Percentiles rank a stretch among this genome's conserved stretches.
Conservation (phyloP, 2,113 vertebrate genomes). For the Lophius piscatorius region DNA sequence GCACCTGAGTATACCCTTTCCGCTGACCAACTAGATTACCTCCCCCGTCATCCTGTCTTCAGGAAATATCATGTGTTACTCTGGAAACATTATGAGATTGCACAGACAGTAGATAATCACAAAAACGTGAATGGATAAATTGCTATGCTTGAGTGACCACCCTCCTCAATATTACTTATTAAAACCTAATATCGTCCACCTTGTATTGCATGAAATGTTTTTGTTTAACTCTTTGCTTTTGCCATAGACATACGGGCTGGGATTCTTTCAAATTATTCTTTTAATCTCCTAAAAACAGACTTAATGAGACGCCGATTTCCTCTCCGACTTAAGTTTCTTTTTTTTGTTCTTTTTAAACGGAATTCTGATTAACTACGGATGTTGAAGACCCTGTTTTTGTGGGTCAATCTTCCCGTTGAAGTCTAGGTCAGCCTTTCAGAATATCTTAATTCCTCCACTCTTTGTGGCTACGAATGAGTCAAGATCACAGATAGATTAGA, state of each 20-base stretch:
- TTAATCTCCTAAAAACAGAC: too few relatives aligned
- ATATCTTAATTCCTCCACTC: slow-evolving; percentile 39
- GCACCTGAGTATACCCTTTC: slow-evolving; percentile 22
- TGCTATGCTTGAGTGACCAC: background rate
- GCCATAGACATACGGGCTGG: too few relatives aligned
- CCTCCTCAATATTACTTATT: background rate
- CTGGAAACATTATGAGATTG: slow-evolving; percentile 6
- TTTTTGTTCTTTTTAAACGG: too few relatives aligned
- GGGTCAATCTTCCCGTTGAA: background rate
- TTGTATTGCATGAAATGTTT: too few relatives aligned
- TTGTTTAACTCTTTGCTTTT: background rate
- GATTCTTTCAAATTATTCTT: too few relatives aligned
- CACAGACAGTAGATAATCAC: slow-evolving; percentile 16
- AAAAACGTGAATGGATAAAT: background rate
- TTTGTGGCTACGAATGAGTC: slow-evolving; percentile 28
- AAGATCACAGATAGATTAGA: slow-evolving; percentile 49
- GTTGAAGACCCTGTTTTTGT: slow-evolving; percentile 3
- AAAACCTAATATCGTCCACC: slow-evolving; percentile 4
- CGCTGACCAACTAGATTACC: slow-evolving; percentile 29
- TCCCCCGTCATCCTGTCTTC: slow-evolving; percentile 8
- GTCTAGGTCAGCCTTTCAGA: slow-evolving; percentile 21
- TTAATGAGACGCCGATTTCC: background rate
- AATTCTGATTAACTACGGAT: slow-evolving; percentile 15
- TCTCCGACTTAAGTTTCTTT: slow-evolving; percentile 13
- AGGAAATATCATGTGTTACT: slow-evolving; percentile 37